Base-by-base conservation (phyloP, 2,113 vertebrate species). In the Clupea harengus region DNA sequence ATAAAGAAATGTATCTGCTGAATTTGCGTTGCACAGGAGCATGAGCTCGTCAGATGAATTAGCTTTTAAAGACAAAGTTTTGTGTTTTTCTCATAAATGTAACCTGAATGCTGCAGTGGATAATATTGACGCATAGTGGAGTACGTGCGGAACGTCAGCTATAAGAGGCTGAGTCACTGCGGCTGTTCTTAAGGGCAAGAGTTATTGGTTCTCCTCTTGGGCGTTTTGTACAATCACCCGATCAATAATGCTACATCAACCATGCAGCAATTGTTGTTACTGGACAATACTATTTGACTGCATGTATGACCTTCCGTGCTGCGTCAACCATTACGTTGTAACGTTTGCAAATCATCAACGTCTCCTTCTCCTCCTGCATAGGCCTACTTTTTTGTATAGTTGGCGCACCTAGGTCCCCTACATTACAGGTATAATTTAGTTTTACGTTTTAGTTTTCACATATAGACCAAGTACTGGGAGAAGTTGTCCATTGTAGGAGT, bases 71-170 rank as follows among this genome's bases (percentile, higher is more conserved):
- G 9, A 11, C 28, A 39, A 78, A 13, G 28, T 39, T 17, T 78
- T 4, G 72, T 28, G n/a, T 28, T 72, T n/a, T 72, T 28, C 11
- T 78, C 25, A 15, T 78, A 39, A 39, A 11, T 39, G 10, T 39
- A 39, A 78, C 32, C 72, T 1, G 72, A 32, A 78, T 32, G 20
- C 72, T 78, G 72, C 72, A 78, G 72, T 72, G 64, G 15, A 15
- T 78, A 39, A 39, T 32, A 47, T 45, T 82, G 90, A 92, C 92
- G 93, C 92, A 93, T 83, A 86, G 13, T 83, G 89, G 91, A 89
- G 90, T 28, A 95, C 94, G 94, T 95, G 94, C 92, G 72, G 89
- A 50, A 85, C 57, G 52, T 90, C 94, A 93, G 75, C 84, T 92
- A 92, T 91, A 91, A 84, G 85, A 44, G 85, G 52, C 45, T 88